Percentiles rank a stretch among this genome's conserved stretches.
Conservation (phyloP, 23 tunicate genomes). For the Styela plicata region DNA sequence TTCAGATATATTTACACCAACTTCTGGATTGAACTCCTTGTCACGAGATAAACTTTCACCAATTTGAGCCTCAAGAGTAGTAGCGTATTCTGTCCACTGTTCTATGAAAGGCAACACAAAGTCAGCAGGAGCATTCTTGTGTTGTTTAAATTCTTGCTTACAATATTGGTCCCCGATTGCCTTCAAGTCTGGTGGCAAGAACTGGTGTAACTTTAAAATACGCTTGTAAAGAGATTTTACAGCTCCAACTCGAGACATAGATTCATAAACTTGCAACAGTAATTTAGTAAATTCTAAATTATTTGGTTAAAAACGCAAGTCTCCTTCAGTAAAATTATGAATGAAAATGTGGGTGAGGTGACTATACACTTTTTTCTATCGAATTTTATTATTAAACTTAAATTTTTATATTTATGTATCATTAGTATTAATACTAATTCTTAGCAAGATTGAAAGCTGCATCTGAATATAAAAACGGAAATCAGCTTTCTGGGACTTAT, state of each 20-base stretch:
- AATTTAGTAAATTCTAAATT: too few species aligned
- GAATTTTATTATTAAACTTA: too few species aligned
- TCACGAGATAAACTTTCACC: neutral
- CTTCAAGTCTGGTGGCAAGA: conserved; percentile 71
- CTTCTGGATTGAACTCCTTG: neutral
- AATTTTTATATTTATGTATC: too few species aligned
- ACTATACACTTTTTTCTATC: too few species aligned
- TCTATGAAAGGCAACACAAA: conserved; percentile 76
- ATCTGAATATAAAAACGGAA: too few species aligned
- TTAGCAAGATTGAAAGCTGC: too few species aligned
- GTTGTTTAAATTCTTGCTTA: conserved; percentile 81
- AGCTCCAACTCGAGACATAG: conserved; percentile 29
- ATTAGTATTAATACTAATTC: too few species aligned
- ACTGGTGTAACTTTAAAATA: conserved; percentile 67
- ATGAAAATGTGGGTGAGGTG: too few species aligned
- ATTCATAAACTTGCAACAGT: too few species aligned
- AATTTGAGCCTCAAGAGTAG: conserved; percentile 52
- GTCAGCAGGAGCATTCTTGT: conserved; percentile 73
- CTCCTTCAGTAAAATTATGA: too few species aligned
- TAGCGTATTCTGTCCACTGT: conserved; percentile 84
- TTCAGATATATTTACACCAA: conserved; percentile 51
- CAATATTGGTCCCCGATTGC: conserved; percentile 88
- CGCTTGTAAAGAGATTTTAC: conserved; percentile 68
- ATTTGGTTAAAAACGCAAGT: too few species aligned
- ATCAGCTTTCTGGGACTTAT: too few species aligned